Evolutionary conservation across 1,140 invertebrate genomes (phyloP), one percentile per base, ranked within the genome.

Genomic region (Dendrolimus kikuchii): DNA sequence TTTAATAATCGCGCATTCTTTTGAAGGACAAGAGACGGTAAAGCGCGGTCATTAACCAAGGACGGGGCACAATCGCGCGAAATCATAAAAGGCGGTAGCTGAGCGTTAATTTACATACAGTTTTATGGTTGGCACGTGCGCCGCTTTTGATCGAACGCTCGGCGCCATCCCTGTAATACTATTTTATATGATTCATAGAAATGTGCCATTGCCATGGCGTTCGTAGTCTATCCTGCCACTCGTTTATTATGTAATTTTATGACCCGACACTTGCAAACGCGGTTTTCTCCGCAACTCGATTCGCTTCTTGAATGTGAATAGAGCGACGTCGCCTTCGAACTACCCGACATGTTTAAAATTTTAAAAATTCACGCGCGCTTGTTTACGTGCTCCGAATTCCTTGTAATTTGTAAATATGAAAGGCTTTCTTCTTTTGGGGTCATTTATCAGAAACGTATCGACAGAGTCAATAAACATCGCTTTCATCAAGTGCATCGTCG

Each of bases 161-260:
- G 77, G 71, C 75, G 77, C 71, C 77, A 72, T 23, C 23, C 23
- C 72, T 76, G 72, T 62, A 74, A 77, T 75, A 68, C 66, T 61
- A 68, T 74, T 81, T 77, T 68, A 84, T 84, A 23, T 23, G 81
- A 77, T 84, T 81, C 75, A 79, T 72, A 81, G 80, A 81, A 78
- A 68, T 69, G 63, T 71, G 81, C 77, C 81, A 78, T 78, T 78
- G 60, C 49, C 23, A 23, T 23, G 23, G 23, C 23, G 23, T 23
- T 23, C 23, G 23, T 23, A 23, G 23, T 23, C 23, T 23, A 23
- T 23, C 58, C 65, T 65, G 62, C 73, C 62, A 75, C 71, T 69
- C 69, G 71, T 70, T 79, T 67, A 66, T 23, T 69, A 75, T 68
- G 76, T 75, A 77, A 75, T 81, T 84, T 84, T 79, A 81, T 70